phyloP scores from a whole-genome alignment of 1,140 invertebrate genomes.

The Cydia splendana region DNA sequence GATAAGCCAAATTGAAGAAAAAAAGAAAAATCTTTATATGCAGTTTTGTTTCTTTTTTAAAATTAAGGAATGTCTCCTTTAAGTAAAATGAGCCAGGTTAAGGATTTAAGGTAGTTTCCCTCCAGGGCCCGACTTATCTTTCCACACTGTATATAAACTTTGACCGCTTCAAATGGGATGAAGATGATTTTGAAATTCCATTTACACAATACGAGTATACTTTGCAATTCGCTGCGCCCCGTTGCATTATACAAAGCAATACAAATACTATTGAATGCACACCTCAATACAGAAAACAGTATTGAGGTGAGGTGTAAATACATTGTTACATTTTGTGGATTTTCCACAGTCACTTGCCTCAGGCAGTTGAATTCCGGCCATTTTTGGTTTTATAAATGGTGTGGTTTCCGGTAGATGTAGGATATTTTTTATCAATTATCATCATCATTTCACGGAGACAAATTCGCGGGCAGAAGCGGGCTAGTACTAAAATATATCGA shows the following conservation, averaged over 20 bases:
- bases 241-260: neutral
- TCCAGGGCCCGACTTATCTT: no score
- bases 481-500: neutral
- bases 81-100: no score
- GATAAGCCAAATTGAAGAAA: no score
- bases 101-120: no score
- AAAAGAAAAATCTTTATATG: no score
- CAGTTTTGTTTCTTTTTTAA: no score
- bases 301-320: no score
- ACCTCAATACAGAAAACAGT: no score
- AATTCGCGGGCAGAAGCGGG: no score
- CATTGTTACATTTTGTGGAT: slow-evolving; percentile 6
- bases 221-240: neutral
- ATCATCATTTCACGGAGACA: neutral
- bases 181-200: neutral
- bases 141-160: no score
- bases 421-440: neutral
- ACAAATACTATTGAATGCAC: no score
- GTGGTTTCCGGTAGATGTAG: neutral
- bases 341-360: neutral
- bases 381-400: neutral
- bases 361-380: neutral
- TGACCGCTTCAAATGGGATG: neutral
- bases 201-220: neutral
- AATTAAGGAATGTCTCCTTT: no score